Conservation (phyloP, 2,113 vertebrate species). For the Platysteira castanea region DNA sequence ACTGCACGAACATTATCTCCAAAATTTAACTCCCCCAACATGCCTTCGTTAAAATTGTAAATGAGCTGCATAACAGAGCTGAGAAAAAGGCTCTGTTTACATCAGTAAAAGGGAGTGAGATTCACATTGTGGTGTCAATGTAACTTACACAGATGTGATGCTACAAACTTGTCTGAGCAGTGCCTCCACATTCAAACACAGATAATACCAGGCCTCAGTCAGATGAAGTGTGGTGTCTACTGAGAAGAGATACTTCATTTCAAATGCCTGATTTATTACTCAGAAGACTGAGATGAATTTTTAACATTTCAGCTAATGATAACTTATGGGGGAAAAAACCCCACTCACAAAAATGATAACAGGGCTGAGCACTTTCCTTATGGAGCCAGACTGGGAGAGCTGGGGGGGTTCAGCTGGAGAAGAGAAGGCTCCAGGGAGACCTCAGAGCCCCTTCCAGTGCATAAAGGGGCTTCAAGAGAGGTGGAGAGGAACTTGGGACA, state of each 20-base stretch:
- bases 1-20: neutral
- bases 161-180: fast-evolving
- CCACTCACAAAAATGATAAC: neutral
- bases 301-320: neutral
- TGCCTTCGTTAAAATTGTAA: neutral
- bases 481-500: neutral
- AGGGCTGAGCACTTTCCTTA: neutral
- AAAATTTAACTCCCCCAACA: neutral
- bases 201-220: neutral
- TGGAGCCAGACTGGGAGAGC: neutral
- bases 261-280: neutral
- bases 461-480: neutral
- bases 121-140: neutral
- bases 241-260: neutral
- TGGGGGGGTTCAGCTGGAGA: neutral
- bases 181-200: neutral
- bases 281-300: neutral
- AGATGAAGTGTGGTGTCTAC: neutral
- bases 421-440: neutral
- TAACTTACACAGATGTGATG: neutral
- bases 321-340: fast-evolving
- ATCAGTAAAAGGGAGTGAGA: neutral
- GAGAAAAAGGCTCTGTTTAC: neutral
- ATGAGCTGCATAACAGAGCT: neutral
- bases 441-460: neutral